These are phyloP conservation scores for Aurelia aurita complex sp. Pacific DNA, from an alignment of 30 jellyfish, hydroid and myxozoan genomes.

Conservation along the genomic window DNA sequence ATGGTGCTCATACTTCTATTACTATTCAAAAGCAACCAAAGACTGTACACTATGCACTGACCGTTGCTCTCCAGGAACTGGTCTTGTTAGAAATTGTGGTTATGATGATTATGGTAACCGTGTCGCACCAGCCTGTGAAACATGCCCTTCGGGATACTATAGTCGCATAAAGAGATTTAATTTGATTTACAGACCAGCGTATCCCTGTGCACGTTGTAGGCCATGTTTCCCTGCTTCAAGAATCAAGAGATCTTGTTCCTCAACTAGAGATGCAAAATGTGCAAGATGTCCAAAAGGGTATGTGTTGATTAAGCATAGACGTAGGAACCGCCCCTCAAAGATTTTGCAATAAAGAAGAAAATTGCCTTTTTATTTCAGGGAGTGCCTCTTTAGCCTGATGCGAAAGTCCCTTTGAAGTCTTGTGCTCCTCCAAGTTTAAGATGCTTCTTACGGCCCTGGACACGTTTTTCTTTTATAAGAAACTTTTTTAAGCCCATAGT, in stretches of 20 bases:
- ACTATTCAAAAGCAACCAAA: slow-evolving; percentile 15
- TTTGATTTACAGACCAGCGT: slow-evolving; percentile 13
- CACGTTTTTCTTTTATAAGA: too few relatives aligned
- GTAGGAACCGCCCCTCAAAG: too few relatives aligned
- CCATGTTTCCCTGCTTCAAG: slow-evolving; percentile 45
- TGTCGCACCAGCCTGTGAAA: slow-evolving; percentile 20
- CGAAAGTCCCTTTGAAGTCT: too few relatives aligned
- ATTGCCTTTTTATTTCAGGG: too few relatives aligned
- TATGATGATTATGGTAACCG: slow-evolving; percentile 39
- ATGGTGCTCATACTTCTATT: slow-evolving; percentile 42
- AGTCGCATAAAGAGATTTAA: not conserved
- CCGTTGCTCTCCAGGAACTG: slow-evolving; percentile 34
- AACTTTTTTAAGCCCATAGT: too few relatives aligned
- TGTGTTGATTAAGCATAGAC: not conserved
- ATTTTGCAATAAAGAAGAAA: too few relatives aligned
- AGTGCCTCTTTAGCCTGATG: too few relatives aligned
- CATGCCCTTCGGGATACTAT: slow-evolving; percentile 47
- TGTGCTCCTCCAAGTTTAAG: too few relatives aligned
- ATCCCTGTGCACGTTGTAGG: slow-evolving; percentile 33
- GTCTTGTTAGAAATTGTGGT: slow-evolving; percentile 46
- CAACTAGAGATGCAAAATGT: slow-evolving; percentile 34
- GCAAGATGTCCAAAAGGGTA: slow-evolving; percentile 63
- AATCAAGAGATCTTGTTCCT: slow-evolving; percentile 17
- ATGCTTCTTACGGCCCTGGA: too few relatives aligned
- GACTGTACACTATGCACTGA: slow-evolving; percentile 46